Evolutionary conservation across 2,113 vertebrate genomes (phyloP).

Genomic region (Lagenorhynchus albirostris): DNA sequence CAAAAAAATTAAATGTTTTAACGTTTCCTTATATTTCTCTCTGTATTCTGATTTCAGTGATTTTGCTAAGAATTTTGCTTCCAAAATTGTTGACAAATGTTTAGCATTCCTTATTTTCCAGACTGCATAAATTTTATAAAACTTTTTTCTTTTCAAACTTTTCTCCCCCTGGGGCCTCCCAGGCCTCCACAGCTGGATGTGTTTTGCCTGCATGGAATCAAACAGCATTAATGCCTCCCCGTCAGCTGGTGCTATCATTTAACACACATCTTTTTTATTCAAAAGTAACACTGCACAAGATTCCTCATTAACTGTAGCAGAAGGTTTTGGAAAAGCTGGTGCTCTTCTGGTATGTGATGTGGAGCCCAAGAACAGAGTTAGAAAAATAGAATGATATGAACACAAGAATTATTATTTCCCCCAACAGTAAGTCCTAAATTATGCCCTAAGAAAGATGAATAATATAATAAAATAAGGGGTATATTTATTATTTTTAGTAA

Average conservation of each 20-base stretch:
- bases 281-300: slow-evolving; percentile 20
- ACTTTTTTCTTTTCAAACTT: slow-evolving; percentile 33
- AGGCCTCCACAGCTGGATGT: slow-evolving; percentile 52
- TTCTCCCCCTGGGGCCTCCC: not conserved
- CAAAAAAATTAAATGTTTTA: not conserved
- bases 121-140: slow-evolving; percentile 9
- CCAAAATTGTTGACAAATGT: slow-evolving; percentile 21
- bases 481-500: not conserved
- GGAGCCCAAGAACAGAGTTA: not conserved
- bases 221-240: not conserved
- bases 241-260: slow-evolving; percentile 47
- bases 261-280: slow-evolving; percentile 32
- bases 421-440: not conserved
- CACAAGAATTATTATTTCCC: not conserved
- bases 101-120: slow-evolving; percentile 55
- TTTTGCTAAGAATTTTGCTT: slow-evolving; percentile 43
- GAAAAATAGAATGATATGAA: not conserved
- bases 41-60: slow-evolving; percentile 41
- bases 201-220: slow-evolving; percentile 20
- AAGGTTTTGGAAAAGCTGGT: slow-evolving; percentile 33
- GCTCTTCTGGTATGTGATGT: not conserved
- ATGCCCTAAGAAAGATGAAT: not conserved
- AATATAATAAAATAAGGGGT: not conserved
- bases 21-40: not conserved
- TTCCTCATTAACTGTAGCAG: slow-evolving; percentile 47